Conservation (phyloP, 2,888 invertebrate genomes). For the Drosophila imparisetae region DNA sequence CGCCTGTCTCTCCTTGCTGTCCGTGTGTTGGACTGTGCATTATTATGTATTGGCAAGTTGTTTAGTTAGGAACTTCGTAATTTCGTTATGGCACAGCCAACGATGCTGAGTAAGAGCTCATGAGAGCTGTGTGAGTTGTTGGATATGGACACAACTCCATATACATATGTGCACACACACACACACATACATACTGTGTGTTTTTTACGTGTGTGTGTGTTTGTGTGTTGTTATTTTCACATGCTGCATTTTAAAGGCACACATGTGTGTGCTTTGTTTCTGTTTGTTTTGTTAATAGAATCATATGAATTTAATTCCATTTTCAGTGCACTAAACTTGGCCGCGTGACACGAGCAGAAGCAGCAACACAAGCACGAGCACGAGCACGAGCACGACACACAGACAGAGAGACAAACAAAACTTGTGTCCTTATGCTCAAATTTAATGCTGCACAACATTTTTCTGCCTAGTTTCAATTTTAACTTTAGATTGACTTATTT, state of each 20-base stretch:
- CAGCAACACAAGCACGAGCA: background rate
- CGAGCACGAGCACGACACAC: background rate
- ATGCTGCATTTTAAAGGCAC: constrained; percentile 43
- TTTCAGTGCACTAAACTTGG: constrained; percentile 33
- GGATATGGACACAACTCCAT: constrained; percentile 12
- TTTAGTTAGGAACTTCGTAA: constrained; percentile 72
- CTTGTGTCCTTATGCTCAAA: background rate
- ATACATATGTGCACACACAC: background rate
- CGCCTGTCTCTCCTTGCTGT: background rate
- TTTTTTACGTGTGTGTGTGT: background rate
- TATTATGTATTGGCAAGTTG: constrained; percentile 75
- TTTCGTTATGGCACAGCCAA: constrained; percentile 66
- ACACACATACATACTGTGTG: background rate
- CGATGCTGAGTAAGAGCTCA: constrained; percentile 47
- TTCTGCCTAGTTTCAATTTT: background rate
- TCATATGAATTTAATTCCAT: constrained; percentile 68
- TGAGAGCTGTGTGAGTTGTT: constrained; percentile 48
- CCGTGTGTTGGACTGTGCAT: constrained; percentile 35
- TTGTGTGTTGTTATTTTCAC: constrained; percentile 35
- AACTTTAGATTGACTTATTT: background rate
- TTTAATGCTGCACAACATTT: background rate
- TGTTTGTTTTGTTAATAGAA: constrained; percentile 78
- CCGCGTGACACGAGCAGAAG: constrained; percentile 30
- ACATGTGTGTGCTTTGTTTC: constrained; percentile 20
- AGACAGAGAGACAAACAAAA: background rate